Evolutionary conservation across 2,113 vertebrate species (phyloP).

Genomic region (Rana temporaria): DNA sequence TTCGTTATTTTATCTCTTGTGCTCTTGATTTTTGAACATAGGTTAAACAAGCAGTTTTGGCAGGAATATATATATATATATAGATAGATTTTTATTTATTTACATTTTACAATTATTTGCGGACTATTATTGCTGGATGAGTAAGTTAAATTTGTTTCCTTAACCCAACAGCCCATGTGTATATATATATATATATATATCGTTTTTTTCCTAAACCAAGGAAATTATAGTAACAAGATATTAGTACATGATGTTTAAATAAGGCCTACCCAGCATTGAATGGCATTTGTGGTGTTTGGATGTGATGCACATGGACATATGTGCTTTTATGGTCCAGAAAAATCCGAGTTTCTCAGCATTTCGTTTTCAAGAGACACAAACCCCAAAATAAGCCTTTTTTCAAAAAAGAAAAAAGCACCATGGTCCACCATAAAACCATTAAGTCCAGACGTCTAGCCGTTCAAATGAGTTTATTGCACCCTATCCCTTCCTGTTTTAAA

Average conservation of each 20-base stretch:
- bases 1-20: too few relatives aligned
- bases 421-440: slow-evolving; percentile 95
- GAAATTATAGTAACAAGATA: not conserved
- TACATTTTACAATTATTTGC: too few relatives aligned
- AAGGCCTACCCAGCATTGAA: not conserved
- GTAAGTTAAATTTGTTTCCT: too few relatives aligned
- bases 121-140: too few relatives aligned
- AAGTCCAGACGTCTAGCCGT: slow-evolving; percentile 98
- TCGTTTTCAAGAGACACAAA: slow-evolving; percentile 87
- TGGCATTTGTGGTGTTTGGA: slow-evolving; percentile 17
- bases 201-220: not conserved
- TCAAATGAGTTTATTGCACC: slow-evolving; percentile 96
- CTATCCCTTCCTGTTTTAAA: slow-evolving; percentile 95
- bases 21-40: too few relatives aligned
- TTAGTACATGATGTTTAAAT: not conserved
- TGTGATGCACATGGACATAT: slow-evolving; percentile 52
- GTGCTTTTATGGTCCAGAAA: slow-evolving; percentile 77
- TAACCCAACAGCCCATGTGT: too few relatives aligned
- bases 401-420: slow-evolving; percentile 82
- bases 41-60: too few relatives aligned
- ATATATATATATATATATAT: not conserved
- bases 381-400: slow-evolving; percentile 88
- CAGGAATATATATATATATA: too few relatives aligned
- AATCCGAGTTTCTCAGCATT: slow-evolving; percentile 81
- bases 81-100: too few relatives aligned